Evolutionary conservation across 2,888 invertebrate genomes (phyloP).

Genomic region (Neoitamus cyanurus): DNA sequence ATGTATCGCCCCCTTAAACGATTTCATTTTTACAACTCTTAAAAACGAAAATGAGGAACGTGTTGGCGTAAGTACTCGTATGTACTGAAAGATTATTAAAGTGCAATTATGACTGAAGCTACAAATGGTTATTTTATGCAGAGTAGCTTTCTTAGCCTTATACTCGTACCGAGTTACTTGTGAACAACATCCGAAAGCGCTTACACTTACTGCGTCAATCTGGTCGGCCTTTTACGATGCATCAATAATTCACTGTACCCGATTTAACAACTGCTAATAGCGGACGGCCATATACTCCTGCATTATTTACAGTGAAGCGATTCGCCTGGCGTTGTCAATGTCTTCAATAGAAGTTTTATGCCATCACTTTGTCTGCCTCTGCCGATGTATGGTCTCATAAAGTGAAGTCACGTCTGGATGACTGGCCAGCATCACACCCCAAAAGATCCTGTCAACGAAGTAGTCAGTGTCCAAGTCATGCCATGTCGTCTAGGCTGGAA

Average conservation of each 20-base stretch:
- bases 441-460: neutral
- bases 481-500: neutral
- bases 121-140: neutral
- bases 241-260: neutral
- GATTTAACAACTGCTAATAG: slow-evolving; percentile 7
- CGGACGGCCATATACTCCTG: neutral
- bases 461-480: neutral
- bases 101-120: neutral
- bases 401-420: slow-evolving; percentile 30
- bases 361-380: neutral
- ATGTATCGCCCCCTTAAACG: too few relatives aligned
- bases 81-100: neutral
- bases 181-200: neutral
- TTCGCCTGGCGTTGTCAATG: neutral
- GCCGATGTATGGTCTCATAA: neutral
- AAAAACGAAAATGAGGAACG: too few relatives aligned
- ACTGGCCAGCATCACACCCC: neutral
- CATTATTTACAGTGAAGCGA: neutral
- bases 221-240: neutral
- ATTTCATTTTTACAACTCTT: too few relatives aligned
- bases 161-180: neutral
- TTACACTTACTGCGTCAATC: neutral
- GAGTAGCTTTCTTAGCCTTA: neutral
- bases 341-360: slow-evolving; percentile 6
- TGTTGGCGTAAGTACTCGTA: too few relatives aligned